These are phyloP conservation scores for Fragum sueziense DNA, from an alignment of 2,888 invertebrate species.

Conservation along the genomic window DNA sequence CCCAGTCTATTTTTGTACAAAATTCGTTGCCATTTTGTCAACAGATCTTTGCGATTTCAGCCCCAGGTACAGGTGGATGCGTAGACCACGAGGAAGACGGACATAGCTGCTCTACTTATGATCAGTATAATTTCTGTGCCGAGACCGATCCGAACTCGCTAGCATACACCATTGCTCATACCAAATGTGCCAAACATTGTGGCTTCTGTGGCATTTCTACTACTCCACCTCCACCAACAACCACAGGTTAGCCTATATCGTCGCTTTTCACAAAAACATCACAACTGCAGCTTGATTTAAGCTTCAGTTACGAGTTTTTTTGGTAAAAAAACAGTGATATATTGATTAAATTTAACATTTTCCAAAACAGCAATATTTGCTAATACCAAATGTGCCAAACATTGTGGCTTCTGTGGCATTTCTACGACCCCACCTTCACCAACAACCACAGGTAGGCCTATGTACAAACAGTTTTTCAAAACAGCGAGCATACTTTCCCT, in stretches of 20 bases:
- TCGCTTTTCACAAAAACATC: neutral
- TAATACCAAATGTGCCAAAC: conserved; percentile 33
- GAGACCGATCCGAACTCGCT: conserved; percentile 22
- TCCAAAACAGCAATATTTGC: conserved; percentile 1
- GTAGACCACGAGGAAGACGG: conserved; percentile 27
- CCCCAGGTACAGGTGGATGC: neutral
- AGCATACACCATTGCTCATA: conserved; percentile 32
- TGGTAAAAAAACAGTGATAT: too few species aligned
- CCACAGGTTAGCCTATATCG: too few species aligned
- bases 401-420: conserved; percentile 28
- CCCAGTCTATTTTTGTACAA: neutral
- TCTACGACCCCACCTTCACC: neutral
- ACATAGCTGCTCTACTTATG: conserved; percentile 15
- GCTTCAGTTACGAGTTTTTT: neutral
- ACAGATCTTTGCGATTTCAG: neutral
- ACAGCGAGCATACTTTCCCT: neutral
- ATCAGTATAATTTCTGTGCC: conserved; percentile 30
- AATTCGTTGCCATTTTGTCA: neutral
- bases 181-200: conserved; percentile 37
- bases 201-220: conserved; percentile 18
- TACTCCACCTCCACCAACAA: neutral
- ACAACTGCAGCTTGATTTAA: neutral
- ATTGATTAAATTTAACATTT: neutral
- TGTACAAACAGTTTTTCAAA: neutral
- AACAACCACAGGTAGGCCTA: too few species aligned